phyloP scores from a whole-genome alignment of 2,888 invertebrate species.

The Sminthurinus aureus region DNA sequence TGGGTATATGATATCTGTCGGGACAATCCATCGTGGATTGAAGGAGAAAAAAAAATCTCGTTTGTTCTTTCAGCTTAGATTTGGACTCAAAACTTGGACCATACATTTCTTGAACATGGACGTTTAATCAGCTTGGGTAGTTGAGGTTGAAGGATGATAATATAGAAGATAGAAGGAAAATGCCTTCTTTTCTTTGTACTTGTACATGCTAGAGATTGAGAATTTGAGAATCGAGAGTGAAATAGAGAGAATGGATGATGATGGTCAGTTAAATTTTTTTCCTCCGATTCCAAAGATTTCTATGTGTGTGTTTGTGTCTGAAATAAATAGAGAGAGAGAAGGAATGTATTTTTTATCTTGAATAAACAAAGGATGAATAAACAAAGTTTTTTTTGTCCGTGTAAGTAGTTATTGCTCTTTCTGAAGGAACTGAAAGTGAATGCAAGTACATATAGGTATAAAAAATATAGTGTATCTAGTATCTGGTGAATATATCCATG shows the following conservation, averaged over 20 bases:
- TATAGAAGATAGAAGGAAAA: neutral
- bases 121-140: neutral
- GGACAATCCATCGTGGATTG: too few species aligned
- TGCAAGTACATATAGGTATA: neutral
- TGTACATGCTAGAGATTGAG: neutral
- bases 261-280: constrained; percentile 33
- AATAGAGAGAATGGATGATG: constrained; percentile 22
- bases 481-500: too few species aligned
- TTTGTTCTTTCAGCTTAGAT: neutral
- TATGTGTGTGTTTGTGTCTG: neutral
- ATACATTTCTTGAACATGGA: neutral
- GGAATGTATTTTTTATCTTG: constrained; percentile 26
- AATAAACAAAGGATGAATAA: constrained; percentile 33
- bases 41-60: constrained; percentile 1
- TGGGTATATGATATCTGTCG: neutral
- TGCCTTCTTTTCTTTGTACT: neutral
- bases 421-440: constrained; percentile 4
- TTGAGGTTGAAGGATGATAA: neutral
- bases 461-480: too few species aligned
- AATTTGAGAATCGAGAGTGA: constrained; percentile 3
- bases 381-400: constrained; percentile 19
- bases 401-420: neutral
- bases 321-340: neutral
- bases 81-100: neutral
- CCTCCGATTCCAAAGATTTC: too few species aligned